Base-by-base conservation (phyloP, 2,797 vertebrate species). In the Cossypha heuglini region DNA sequence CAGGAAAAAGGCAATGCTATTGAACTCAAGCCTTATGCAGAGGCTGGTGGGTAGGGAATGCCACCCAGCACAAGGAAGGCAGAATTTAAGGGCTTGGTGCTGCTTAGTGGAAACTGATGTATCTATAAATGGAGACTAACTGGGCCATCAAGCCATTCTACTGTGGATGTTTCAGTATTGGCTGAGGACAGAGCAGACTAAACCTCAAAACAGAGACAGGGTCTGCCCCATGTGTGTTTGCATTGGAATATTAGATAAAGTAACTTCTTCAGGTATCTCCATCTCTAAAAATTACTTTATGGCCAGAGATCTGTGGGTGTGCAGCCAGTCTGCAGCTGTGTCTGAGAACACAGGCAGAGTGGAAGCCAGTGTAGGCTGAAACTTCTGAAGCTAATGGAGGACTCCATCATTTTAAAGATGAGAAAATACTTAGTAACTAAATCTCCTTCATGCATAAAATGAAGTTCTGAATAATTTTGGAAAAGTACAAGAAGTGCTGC, bases 171-270 rank as follows among this genome's bases (percentile, higher is more conserved):
- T 42, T 80, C 63, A 46, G 26, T 40, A 9, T 54, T 68, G 72
- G 14, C 49, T 84, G 66, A 86, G 31, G 19, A 67, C 20, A 90
- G 58, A 58, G 52, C 49, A 78, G 46, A 54, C 22, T 46, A 55
- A 94, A 40, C 25, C 42, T 90, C 0, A 0, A 52, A 88, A 64
- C 33, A 61, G 16, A 4, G 20, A 31, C 40, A 22, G 61, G 74
- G 19, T 57, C 29, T 1, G 2, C 7, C 11, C 14, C 2, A 3
- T 61, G 21, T 31, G 28, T 58, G 6, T 68, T 86, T 1, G 0
- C 5, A 1, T 1, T 79, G 57, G 16, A 73, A 64, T 78, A 35
- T 25, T 76, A 76, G 43, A 26, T 18, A 63, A 75, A 64, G 9
- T 37, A 54, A 71, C 45, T 71, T 72, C 33, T 59, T 43, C 45